Percentiles rank a stretch among this genome's conserved stretches.
phyloP scores from a whole-genome alignment of 2,888 invertebrate species.

The Trichacis sp. region DNA sequence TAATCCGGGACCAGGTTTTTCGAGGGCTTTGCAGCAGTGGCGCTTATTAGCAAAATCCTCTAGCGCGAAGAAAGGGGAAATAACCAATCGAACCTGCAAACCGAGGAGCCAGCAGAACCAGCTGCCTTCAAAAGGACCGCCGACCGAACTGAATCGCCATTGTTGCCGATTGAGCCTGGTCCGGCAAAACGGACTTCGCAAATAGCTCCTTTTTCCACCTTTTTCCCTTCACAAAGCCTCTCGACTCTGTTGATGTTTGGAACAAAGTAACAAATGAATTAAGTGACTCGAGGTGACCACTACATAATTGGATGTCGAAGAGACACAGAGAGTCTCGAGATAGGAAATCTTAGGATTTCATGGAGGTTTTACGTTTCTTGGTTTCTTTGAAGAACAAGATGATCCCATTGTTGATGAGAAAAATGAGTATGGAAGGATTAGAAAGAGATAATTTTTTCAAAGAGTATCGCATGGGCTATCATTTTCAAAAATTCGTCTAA shows the following conservation, averaged over 20 bases:
- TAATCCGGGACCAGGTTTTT: conserved; percentile 30
- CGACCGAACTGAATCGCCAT: conserved; percentile 13
- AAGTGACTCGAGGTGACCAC: neutral
- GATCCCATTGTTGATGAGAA: too few species aligned
- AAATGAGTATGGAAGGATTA: too few species aligned
- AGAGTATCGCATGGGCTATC: too few species aligned
- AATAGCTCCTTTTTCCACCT: conserved; percentile 1
- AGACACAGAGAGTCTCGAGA: neutral
- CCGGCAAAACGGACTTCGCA: conserved; percentile 12
- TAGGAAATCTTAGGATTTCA: too few species aligned
- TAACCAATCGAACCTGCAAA: conserved; percentile 19
- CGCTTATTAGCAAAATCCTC: conserved; percentile 39
- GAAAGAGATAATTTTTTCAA: too few species aligned
- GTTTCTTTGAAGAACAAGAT: too few species aligned
- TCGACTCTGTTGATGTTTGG: conserved; percentile 1
- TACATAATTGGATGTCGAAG: neutral
- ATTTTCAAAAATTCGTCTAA: too few species aligned
- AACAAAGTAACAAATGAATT: conserved; percentile 1
- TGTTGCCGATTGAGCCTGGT: conserved; percentile 13
- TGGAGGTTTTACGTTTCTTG: too few species aligned
- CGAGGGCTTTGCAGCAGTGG: conserved; percentile 27
- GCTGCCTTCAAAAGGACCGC: conserved; percentile 29
- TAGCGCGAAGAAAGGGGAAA: conserved; percentile 28
- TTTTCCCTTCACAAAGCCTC: neutral
- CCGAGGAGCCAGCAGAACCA: conserved; percentile 16